Percentiles rank a stretch among this genome's conserved stretches.
These are phyloP conservation scores for Palythoa grandis DNA, from an alignment of 92 coral and sea anemone species.

Conservation along the genomic window DNA sequence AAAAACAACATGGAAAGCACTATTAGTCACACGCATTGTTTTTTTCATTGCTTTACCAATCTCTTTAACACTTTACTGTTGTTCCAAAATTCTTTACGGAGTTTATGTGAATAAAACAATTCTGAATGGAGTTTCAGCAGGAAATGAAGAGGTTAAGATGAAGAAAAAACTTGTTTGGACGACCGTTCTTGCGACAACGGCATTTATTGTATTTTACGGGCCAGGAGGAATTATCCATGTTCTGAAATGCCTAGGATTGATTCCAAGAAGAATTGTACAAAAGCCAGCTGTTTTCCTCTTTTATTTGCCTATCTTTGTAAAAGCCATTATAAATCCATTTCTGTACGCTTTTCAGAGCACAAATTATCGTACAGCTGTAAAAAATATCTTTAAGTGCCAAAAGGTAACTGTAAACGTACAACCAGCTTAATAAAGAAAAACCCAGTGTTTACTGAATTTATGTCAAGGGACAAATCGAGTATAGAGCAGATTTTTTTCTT, in stretches of 20 bases:
- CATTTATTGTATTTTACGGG: not conserved
- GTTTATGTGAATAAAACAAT: not conserved
- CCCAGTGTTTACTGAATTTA: too few relatives aligned
- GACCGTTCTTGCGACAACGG: not conserved
- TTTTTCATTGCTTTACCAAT: not conserved
- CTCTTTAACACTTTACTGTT: not conserved
- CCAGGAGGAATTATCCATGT: not conserved
- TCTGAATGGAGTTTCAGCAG: not conserved
- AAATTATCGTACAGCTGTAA: constrained; percentile 5
- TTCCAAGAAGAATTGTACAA: not conserved
- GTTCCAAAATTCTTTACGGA: not conserved
- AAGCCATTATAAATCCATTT: constrained; percentile 1
- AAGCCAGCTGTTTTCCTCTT: not conserved
- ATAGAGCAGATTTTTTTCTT: too few relatives aligned
- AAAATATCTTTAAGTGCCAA: not conserved
- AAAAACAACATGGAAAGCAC: not conserved
- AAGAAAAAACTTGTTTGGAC: not conserved
- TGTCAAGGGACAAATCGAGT: too few relatives aligned
- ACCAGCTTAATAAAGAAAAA: too few relatives aligned
- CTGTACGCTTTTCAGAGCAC: constrained; percentile 30
- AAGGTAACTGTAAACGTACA: too few relatives aligned
- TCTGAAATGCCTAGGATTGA: not conserved
- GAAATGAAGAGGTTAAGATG: not conserved
- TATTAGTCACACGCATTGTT: not conserved
- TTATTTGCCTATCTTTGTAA: not conserved